These are phyloP conservation scores for Drosophila triauraria DNA, from an alignment of 1,140 invertebrate species.

Conservation along the genomic window DNA sequence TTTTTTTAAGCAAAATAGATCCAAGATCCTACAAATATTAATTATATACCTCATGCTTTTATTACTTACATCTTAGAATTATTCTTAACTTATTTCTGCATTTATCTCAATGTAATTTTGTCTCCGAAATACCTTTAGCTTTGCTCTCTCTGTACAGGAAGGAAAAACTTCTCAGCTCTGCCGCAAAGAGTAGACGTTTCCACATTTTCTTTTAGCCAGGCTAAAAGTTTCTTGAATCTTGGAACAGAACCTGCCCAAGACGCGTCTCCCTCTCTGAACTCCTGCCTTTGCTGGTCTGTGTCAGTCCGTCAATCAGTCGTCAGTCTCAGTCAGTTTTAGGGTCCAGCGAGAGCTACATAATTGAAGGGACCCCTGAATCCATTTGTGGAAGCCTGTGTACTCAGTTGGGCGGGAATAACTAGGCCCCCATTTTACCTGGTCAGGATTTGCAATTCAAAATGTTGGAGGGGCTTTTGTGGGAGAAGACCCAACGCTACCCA, in stretches of 20 bases:
- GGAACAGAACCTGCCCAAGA: constrained; percentile 10
- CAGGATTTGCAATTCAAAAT: constrained; percentile 78
- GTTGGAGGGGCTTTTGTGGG: constrained; percentile 44
- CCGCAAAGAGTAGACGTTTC: constrained; percentile 25
- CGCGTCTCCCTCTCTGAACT: constrained; percentile 1
- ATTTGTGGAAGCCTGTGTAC: constrained; percentile 10
- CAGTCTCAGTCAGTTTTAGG: constrained; percentile 19
- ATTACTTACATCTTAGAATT: no score
- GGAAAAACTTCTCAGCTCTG: background rate
- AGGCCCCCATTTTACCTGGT: background rate
- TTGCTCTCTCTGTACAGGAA: background rate
- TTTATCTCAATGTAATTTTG: no score
- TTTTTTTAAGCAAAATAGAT: no score
- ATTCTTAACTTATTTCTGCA: no score
- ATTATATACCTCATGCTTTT: no score
- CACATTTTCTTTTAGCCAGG: constrained; percentile 26
- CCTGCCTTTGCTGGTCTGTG: background rate
- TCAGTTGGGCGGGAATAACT: background rate
- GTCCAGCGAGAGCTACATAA: constrained; percentile 50
- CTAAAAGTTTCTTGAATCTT: constrained; percentile 32
- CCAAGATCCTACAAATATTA: no score
- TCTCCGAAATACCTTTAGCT: no score
- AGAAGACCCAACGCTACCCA: constrained; percentile 8
- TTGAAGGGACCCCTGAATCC: constrained; percentile 48
- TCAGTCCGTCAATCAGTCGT: background rate